Conservation (phyloP, 2,888 invertebrate genomes). For the Dascillus cervinus region DNA sequence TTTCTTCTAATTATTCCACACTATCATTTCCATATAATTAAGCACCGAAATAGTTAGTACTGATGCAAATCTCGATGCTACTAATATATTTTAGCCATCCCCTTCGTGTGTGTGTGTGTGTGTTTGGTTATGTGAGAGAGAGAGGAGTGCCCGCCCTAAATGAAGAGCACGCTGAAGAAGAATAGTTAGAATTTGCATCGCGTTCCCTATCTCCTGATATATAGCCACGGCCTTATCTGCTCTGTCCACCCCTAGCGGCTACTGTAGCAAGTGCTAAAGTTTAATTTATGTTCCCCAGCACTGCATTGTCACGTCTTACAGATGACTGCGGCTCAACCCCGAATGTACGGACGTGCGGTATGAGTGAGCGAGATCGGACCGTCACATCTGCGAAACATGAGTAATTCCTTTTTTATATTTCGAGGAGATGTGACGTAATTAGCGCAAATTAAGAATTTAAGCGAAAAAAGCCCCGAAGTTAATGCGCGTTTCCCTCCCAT, state of each 20-base stretch:
- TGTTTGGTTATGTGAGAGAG: slow-evolving; percentile 24
- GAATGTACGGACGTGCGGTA: slow-evolving; percentile 7
- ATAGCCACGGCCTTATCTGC: slow-evolving; percentile 42
- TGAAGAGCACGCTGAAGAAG: slow-evolving; percentile 30
- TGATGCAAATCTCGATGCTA: slow-evolving; percentile 25
- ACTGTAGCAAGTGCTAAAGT: slow-evolving; percentile 43
- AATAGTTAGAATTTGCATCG: slow-evolving; percentile 40
- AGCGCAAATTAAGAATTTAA: too few species aligned
- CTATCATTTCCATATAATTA: slow-evolving; percentile 14
- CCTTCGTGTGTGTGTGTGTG: too few species aligned
- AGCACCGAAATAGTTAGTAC: slow-evolving; percentile 22
- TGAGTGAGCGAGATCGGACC: slow-evolving; percentile 9
- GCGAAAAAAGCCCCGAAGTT: too few species aligned
- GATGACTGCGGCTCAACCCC: slow-evolving; percentile 34
- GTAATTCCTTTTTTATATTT: too few species aligned
- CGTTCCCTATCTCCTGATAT: slow-evolving; percentile 38
- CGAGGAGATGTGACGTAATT: too few species aligned
- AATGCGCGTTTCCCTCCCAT: slow-evolving; percentile 6
- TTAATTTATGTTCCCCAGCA: slow-evolving; percentile 42
- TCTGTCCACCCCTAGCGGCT: slow-evolving; percentile 43
- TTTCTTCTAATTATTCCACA: slow-evolving; percentile 14
- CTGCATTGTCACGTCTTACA: slow-evolving; percentile 45
- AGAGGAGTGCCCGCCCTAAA: slow-evolving; percentile 23
- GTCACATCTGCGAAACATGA: too few species aligned
- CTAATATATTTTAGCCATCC: slow-evolving; percentile 24